phyloP scores from a whole-genome alignment of 2,888 invertebrate species.

The Tortricodes alternella region DNA sequence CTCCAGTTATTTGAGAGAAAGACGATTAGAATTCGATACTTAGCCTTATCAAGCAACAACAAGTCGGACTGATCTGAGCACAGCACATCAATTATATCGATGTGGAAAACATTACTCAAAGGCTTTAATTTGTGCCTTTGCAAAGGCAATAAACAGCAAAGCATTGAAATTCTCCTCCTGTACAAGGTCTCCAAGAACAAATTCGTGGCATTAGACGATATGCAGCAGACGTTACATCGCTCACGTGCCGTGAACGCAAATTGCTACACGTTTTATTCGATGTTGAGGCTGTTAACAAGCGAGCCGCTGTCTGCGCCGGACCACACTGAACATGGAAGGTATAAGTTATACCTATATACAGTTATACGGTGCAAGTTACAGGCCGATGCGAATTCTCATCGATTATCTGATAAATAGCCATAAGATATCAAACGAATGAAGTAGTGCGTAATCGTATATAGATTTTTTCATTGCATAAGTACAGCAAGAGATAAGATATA shows the following conservation, averaged over 20 bases:
- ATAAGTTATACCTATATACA: too few relatives aligned
- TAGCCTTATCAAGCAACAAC: too few relatives aligned
- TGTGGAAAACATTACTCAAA: too few relatives aligned
- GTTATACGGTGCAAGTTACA: slow-evolving; percentile 49
- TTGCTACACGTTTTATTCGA: slow-evolving; percentile 62
- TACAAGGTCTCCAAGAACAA: slow-evolving; percentile 54
- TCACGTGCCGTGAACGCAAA: slow-evolving; percentile 68
- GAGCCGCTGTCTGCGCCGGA: slow-evolving; percentile 55
- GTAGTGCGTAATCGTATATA: neutral
- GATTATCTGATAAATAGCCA: neutral
- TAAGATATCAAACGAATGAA: neutral
- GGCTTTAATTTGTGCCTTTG: too few relatives aligned
- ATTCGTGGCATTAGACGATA: slow-evolving; percentile 51
- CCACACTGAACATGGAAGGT: slow-evolving; percentile 54
- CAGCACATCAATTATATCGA: too few relatives aligned
- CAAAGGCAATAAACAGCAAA: too few relatives aligned
- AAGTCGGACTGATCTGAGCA: too few relatives aligned
- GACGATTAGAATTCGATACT: too few relatives aligned
- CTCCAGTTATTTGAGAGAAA: too few relatives aligned
- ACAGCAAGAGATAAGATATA: slow-evolving; percentile 18
- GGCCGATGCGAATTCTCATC: neutral
- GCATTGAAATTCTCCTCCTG: slow-evolving; percentile 47
- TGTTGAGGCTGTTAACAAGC: slow-evolving; percentile 47
- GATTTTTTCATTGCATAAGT: neutral
- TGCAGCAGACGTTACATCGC: slow-evolving; percentile 52